Base-by-base conservation (phyloP, 2,888 invertebrate genomes). In the Drosophila suboccidentalis region DNA sequence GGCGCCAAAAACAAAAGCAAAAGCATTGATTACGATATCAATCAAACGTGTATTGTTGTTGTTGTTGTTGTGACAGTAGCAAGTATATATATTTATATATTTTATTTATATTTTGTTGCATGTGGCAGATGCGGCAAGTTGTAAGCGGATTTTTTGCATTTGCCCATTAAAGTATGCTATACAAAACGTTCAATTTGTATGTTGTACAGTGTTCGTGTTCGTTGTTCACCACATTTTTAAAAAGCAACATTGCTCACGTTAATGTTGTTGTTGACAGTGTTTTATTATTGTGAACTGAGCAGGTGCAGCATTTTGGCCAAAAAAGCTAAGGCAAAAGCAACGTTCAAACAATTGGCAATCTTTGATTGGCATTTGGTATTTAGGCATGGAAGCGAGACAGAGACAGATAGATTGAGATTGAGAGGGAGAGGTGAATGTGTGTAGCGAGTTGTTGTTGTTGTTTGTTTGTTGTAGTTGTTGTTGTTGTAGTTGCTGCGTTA, bases 151-250 rank as follows among this genome's bases (percentile, higher is more conserved):
- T 71, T 67, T 54, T 57, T 53, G 71, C 74, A 63, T 51, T 63
- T 69, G 89, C 84, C 87, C 84, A 78, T 69, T 83, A 83, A 80
- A 75, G 89, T 84, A 84, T 84, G 84, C 84, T 89, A 84, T 71
- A 73, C 64, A 87, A 74, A 72, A 73, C 71, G 71, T 62, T 61
- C 22, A 66, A 64, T 53, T 47, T 29, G 29, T 29, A 59, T 77
- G 68, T 83, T 77, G 80, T 77, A 82, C 78, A 70, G 87, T 84
- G 72, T 86, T 78, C 77, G 75, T 80, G 81, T 78, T 85, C 88
- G 86, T 43, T 60, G 60, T 79, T 82, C 67, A 76, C 38, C 82
- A 62, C 66, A 69, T 72, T 62, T 62, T 68, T 54, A 70, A 71
- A 57, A 62, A 34, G 50, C 62, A 63, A 46, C 51, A 34, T n/a